Evolutionary conservation across 2,888 invertebrate genomes (phyloP).

Genomic region (Orthosia gothica): DNA sequence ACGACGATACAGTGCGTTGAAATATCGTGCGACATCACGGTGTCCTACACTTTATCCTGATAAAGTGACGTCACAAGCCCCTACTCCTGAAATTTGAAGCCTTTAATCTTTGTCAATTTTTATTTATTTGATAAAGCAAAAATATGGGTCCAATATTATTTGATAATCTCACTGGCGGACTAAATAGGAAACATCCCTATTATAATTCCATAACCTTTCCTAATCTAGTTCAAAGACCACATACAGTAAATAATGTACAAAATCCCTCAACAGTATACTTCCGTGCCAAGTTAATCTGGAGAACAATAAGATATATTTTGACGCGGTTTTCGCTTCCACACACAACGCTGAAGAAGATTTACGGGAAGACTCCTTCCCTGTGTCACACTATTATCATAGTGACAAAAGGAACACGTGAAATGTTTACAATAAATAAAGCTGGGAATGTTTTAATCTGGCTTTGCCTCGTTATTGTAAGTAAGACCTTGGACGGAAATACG

Average conservation of each 20-base stretch:
- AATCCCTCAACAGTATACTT: constrained; percentile 23
- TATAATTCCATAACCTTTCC: neutral
- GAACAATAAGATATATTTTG: constrained; percentile 63
- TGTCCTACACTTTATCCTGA: too few relatives aligned
- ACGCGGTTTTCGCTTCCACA: constrained; percentile 54
- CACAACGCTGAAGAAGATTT: constrained; percentile 65
- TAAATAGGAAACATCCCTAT: too few relatives aligned
- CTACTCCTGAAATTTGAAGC: too few relatives aligned
- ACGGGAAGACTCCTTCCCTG: constrained; percentile 50
- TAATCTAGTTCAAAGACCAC: neutral
- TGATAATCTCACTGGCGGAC: too few relatives aligned
- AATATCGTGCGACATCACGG: too few relatives aligned
- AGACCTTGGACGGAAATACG: neutral
- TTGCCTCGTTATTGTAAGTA: constrained; percentile 9
- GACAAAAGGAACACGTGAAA: constrained; percentile 58
- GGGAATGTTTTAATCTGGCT: constrained; percentile 19
- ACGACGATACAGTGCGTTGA: too few relatives aligned
- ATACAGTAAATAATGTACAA: constrained; percentile 3
- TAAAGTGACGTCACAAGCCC: too few relatives aligned
- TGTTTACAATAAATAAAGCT: constrained; percentile 52
- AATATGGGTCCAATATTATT: too few relatives aligned
- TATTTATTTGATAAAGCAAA: too few relatives aligned
- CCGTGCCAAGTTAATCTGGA: constrained; percentile 55
- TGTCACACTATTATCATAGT: constrained; percentile 62
- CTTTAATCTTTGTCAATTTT: too few relatives aligned